Evolutionary conservation across 1,140 invertebrate species (phyloP), one percentile per base, ranked within the genome.

Genomic region (Drosophila nigrodunni): DNA sequence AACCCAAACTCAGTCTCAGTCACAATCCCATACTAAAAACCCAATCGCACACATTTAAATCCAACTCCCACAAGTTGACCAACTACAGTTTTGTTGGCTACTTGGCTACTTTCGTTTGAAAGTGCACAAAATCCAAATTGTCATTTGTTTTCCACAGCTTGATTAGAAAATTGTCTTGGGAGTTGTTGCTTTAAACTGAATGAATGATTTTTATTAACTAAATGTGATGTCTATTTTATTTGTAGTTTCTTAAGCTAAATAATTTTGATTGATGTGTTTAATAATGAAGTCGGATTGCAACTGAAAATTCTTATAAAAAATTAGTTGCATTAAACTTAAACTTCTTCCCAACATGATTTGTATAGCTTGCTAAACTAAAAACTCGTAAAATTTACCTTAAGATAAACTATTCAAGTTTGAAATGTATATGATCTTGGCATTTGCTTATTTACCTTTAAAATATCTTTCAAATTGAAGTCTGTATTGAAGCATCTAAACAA

Each of bases 91-190:
- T 34, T 52, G 65, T 61, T 61, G 72, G 67, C 52, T 55, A 57
- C 50, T 61, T 61, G 72, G 67, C 52, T 55, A 57, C 50, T 74
- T 62, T 70, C 52, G 52, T 69, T 74, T 71, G 68, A 65, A 68
- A 71, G 44, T 77, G 77, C 50, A 65, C 46, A 47, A 71, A 54
- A 64, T 74, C 52, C 47, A 61, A 77, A 77, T 69, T 77, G 74
- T 47, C 50, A 50, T 71, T 72, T 72, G 41, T 49, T 69, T 66
- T 50, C 58, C 30, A 43, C 5, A 58, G 52, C 46, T 82, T 87
- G 70, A 69, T 78, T 87, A 76, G 62, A 75, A 75, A 68, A 61
- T 71, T 65, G 52, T 55, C 70, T 37, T 46, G 73, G 73, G 73
- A 71, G 60, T 71, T 71, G 67, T 71, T 64, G 21, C 39, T 44